Conservation (phyloP, 2,113 vertebrate genomes). For the Ivindomyrus marchei region DNA sequence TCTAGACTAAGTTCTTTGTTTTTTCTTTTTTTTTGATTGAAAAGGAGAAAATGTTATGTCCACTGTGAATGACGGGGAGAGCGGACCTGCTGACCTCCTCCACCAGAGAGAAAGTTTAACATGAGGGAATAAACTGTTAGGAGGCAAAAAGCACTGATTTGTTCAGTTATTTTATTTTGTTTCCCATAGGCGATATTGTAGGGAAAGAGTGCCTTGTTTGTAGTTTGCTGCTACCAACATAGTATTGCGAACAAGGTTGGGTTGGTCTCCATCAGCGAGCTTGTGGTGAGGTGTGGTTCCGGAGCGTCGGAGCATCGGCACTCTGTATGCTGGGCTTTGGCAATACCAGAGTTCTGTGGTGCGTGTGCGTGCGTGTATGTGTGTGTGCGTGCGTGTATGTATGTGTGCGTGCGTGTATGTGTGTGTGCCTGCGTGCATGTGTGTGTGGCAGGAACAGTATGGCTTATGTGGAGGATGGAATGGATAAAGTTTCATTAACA, state of each 20-base stretch:
- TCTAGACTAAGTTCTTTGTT: slow-evolving; percentile 69
- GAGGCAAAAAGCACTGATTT: slow-evolving; percentile 13
- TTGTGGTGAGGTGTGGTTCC: slow-evolving; percentile 43
- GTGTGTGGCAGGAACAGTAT: slow-evolving; percentile 60
- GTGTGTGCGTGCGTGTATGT: slow-evolving; percentile 30
- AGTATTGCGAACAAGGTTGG: slow-evolving; percentile 42
- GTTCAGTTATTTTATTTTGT: slow-evolving; percentile 11
- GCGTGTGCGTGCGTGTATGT: slow-evolving; percentile 16
- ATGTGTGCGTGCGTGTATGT: slow-evolving; percentile 16
- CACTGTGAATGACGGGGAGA: slow-evolving; percentile 47
- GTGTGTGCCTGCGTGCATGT: not conserved
- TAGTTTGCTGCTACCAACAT: slow-evolving; percentile 79
- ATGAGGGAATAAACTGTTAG: slow-evolving; percentile 39
- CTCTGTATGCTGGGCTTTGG: slow-evolving; percentile 44
- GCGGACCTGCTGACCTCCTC: slow-evolving; percentile 35
- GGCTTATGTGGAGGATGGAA: slow-evolving; percentile 46
- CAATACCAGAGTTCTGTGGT: slow-evolving; percentile 42
- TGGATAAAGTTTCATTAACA: slow-evolving; percentile 78
- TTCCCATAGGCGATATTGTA: not conserved
- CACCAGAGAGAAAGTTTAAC: slow-evolving; percentile 32
- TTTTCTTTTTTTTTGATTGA: slow-evolving; percentile 8
- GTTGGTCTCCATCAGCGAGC: slow-evolving; percentile 38
- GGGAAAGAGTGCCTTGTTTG: slow-evolving; percentile 37
- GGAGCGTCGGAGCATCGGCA: slow-evolving; percentile 43
- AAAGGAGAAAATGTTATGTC: slow-evolving; percentile 32